Conservation (phyloP, 2,888 invertebrate genomes). For the Deilephila porcellus region DNA sequence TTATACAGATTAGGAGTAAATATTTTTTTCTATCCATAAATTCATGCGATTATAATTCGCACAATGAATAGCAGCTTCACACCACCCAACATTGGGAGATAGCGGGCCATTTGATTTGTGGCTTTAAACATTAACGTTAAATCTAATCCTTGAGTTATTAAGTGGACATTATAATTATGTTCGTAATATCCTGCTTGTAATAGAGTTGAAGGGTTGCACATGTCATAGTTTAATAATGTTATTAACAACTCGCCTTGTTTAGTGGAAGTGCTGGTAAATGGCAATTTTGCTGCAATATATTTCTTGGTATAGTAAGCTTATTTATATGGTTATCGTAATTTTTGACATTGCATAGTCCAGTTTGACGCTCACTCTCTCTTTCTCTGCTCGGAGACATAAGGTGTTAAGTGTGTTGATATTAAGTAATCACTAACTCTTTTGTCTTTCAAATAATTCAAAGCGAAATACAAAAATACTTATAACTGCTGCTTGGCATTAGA, state of each 20-base stretch:
- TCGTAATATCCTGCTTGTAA: slow-evolving; percentile 34
- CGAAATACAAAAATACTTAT: too few species aligned
- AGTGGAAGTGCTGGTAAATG: not conserved
- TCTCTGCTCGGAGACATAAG: too few species aligned
- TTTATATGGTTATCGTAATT: too few species aligned
- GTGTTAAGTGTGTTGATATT: too few species aligned
- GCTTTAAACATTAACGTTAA: slow-evolving; percentile 57
- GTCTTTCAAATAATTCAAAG: too few species aligned
- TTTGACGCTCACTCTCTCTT: too few species aligned
- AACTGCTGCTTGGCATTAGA: too few species aligned
- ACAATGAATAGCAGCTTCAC: slow-evolving; percentile 39
- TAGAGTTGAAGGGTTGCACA: slow-evolving; percentile 15
- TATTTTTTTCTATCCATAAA: too few species aligned
- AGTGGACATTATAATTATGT: slow-evolving; percentile 58
- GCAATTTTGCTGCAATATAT: not conserved
- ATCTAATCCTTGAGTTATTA: slow-evolving; percentile 59
- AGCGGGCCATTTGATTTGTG: slow-evolving; percentile 66
- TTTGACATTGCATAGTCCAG: too few species aligned
- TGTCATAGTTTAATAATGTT: slow-evolving; percentile 25
- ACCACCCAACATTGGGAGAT: slow-evolving; percentile 53
- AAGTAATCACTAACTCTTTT: too few species aligned
- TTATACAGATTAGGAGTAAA: too few species aligned
- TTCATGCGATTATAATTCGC: slow-evolving; percentile 33
- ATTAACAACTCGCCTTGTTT: not conserved
- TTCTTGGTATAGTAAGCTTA: not conserved